A percentile compares a stretch with the other conserved stretches of the same genome.
phyloP scores from a whole-genome alignment of 2,888 invertebrate species.

The Cecidostiba fungosa region DNA sequence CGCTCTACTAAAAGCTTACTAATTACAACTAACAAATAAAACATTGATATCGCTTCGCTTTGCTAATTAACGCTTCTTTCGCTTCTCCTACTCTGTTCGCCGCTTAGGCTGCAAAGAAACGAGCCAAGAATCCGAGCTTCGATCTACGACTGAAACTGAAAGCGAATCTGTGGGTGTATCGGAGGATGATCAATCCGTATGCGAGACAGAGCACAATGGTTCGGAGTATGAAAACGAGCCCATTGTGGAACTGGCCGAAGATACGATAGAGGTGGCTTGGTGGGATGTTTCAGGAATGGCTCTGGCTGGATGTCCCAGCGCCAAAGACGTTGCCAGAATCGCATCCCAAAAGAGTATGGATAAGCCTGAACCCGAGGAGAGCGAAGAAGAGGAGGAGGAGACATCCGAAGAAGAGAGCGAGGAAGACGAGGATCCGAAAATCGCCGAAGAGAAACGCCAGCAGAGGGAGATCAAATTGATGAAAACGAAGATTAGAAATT shows the following conservation, averaged over 20 bases:
- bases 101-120: constrained; percentile 38
- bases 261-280: constrained; percentile 74
- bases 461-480: constrained; percentile 87
- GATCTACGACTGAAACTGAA: constrained; percentile 4
- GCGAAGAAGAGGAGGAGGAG: constrained; percentile 81
- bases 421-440: constrained; percentile 85
- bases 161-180: constrained; percentile 1
- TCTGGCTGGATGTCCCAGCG: constrained; percentile 78
- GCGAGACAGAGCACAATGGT: constrained; percentile 2
- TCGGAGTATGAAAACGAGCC: constrained; percentile 66
- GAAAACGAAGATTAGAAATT: constrained; percentile 80
- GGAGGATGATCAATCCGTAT: neutral
- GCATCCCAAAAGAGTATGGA: constrained; percentile 78
- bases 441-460: constrained; percentile 83
- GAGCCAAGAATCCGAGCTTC: constrained; percentile 21
- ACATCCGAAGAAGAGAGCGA: constrained; percentile 82
- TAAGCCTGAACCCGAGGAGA: constrained; percentile 71
- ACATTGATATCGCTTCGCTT: constrained; percentile 24
- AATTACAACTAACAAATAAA: neutral
- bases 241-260: constrained; percentile 74
- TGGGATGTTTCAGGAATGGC: constrained; percentile 79
- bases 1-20: neutral
- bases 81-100: constrained; percentile 42
- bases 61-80: constrained; percentile 31
- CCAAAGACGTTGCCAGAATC: constrained; percentile 78